Base-by-base conservation (phyloP, 1,140 invertebrate species). In the Eurosta solidaginis region DNA sequence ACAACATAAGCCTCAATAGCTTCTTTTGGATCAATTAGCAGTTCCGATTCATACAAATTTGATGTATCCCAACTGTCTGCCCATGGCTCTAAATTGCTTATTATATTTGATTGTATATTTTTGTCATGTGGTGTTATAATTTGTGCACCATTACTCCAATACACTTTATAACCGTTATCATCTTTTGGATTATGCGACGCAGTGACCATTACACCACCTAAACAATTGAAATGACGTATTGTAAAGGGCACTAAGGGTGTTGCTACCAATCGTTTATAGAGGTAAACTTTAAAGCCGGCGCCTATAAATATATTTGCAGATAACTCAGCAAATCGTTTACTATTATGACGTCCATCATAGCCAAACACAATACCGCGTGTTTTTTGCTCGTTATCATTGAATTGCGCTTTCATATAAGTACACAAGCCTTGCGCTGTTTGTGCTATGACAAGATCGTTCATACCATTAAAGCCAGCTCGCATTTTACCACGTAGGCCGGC, bases 91-190 rank as follows among this genome's bases (percentile, higher is more conserved):
- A 98, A 90, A 89, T 96, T 95, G 33, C 93, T 88, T 63, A 93
- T 82, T 82, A 99, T 99, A 50, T 89, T 88, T 25, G 92, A 89
- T 81, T 98, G 92, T 79, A 99, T 98, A 59, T 92, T 91, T 84
- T 93, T 93, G 88, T 99, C 98, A 82, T 96, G 93, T 0, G 98
- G 98, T 1, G 94, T 89, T 75, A 98, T 94, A 59, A 99, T 99
- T 92, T 99, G 98, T n/a, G 95, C 93, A 1, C 97, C 96, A 89
- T 99, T 98, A 25, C 89, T 89, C 94, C 97, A 98, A 87, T 98
- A 99, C 4, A 98, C 96, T 91, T 99, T 99, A 86, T 99, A 99
- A 4, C 98, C 98, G 89, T 99, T 99, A 86, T 99, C 98, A 74
- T 99, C 93, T 89, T 98, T 99, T 0, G 98, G 98, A 90, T 99